Evolutionary conservation across 2,888 invertebrate genomes (phyloP).

Genomic region (Lottia scabra): DNA sequence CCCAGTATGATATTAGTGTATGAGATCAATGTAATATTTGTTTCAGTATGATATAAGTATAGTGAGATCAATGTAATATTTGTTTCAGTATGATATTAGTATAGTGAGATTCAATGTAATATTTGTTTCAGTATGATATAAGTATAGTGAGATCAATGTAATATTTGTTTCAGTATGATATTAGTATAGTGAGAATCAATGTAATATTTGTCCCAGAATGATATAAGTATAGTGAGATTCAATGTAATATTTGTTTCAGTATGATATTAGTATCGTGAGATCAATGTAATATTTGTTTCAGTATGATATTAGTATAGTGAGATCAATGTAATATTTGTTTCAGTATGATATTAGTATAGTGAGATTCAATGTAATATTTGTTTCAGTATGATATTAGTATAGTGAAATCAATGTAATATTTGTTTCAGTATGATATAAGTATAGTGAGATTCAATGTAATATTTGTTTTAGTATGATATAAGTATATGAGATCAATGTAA

Average conservation of each 20-base stretch:
- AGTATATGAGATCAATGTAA: constrained; percentile 36
- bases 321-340: constrained; percentile 28
- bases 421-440: constrained; percentile 41
- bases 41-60: constrained; percentile 44
- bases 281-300: constrained; percentile 31
- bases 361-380: constrained; percentile 20
- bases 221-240: too few species aligned
- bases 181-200: constrained; percentile 39
- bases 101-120: constrained; percentile 32
- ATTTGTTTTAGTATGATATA: constrained; percentile 38
- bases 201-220: constrained; percentile 39
- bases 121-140: constrained; percentile 38
- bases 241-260: constrained; percentile 31
- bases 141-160: constrained; percentile 38
- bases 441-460: constrained; percentile 32
- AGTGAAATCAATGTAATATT: constrained; percentile 32
- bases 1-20: constrained; percentile 41
- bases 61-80: constrained; percentile 32
- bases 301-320: constrained; percentile 42
- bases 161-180: constrained; percentile 38
- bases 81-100: constrained; percentile 40
- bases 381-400: constrained; percentile 43
- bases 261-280: constrained; percentile 41
- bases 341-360: constrained; percentile 44
- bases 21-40: constrained; percentile 29